A percentile compares a stretch with the other conserved stretches of the same genome.
These are phyloP conservation scores for Sebastiscus albofasciatus DNA, from an alignment of 2,797 vertebrate species.

Conservation along the genomic window DNA sequence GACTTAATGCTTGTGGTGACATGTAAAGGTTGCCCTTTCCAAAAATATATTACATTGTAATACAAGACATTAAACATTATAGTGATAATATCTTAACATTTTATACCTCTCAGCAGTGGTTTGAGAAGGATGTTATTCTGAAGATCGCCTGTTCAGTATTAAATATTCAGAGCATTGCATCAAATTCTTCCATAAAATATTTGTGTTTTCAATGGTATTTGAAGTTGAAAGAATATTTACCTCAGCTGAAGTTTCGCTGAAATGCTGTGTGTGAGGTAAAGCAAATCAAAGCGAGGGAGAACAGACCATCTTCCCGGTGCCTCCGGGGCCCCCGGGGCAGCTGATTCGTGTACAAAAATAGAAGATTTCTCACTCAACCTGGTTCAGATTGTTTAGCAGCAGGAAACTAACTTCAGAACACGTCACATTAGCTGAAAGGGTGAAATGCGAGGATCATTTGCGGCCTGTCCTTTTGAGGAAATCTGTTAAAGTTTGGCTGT, in stretches of 20 bases:
- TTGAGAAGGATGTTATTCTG: background rate
- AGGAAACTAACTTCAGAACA: background rate
- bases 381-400: slow-evolving; percentile 42
- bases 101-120: background rate
- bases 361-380: slow-evolving; percentile 46
- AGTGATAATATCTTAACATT: background rate
- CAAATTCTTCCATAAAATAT: slow-evolving; percentile 14
- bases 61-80: background rate
- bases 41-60: background rate
- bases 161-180: slow-evolving; percentile 12
- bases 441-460: background rate
- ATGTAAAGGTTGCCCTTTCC: background rate
- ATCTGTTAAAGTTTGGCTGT: background rate
- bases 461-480: background rate
- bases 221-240: slow-evolving; percentile 46
- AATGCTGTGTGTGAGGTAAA: slow-evolving; percentile 41
- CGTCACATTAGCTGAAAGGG: background rate
- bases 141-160: background rate
- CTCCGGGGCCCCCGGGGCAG: slow-evolving; percentile 52
- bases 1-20: too few relatives aligned
- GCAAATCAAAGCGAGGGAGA: slow-evolving; percentile 57
- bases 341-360: slow-evolving; percentile 61
- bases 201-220: slow-evolving; percentile 35
- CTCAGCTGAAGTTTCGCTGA: slow-evolving; percentile 36
- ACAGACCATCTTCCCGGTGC: slow-evolving; percentile 52